Evolutionary conservation across 2,888 invertebrate species (phyloP).

Genomic region (Phalangium opilio): DNA sequence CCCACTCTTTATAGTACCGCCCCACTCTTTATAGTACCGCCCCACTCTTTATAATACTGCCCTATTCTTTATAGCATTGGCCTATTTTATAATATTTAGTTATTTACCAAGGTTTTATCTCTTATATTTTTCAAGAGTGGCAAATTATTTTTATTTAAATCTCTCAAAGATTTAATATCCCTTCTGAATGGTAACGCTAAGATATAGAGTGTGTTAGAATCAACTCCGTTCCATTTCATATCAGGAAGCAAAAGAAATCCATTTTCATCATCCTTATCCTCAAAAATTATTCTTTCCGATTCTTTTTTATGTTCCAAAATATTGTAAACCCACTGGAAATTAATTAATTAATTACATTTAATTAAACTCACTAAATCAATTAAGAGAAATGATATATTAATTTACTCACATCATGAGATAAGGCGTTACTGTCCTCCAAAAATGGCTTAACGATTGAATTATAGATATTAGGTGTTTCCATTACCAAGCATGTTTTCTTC

Average conservation of each 20-base stretch:
- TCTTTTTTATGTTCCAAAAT: slow-evolving; percentile 84
- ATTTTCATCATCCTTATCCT: slow-evolving; percentile 54
- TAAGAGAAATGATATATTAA: too few species aligned
- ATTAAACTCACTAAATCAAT: not conserved
- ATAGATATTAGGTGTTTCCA: slow-evolving; percentile 73
- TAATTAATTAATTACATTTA: slow-evolving; percentile 10
- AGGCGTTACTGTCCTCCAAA: slow-evolving; percentile 34
- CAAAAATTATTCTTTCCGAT: slow-evolving; percentile 66
- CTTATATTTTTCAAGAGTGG: slow-evolving; percentile 66
- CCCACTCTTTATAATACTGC: too few species aligned
- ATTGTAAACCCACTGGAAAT: slow-evolving; percentile 87
- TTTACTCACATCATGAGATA: too few species aligned
- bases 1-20: too few species aligned
- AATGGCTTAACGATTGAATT: slow-evolving; percentile 58
- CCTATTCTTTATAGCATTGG: too few species aligned
- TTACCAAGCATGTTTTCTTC: slow-evolving; percentile 55
- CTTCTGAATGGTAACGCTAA: slow-evolving; percentile 59
- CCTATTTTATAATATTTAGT: too few species aligned
- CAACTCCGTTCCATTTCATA: slow-evolving; percentile 82
- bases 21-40: too few species aligned
- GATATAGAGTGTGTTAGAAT: slow-evolving; percentile 61
- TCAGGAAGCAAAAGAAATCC: slow-evolving; percentile 87
- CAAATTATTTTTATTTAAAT: slow-evolving; percentile 59
- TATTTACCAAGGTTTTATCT: slow-evolving; percentile 51
- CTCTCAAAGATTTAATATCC: slow-evolving; percentile 66